phyloP scores from a whole-genome alignment of 2,113 vertebrate species.

The Trochalopteron elliotii region DNA sequence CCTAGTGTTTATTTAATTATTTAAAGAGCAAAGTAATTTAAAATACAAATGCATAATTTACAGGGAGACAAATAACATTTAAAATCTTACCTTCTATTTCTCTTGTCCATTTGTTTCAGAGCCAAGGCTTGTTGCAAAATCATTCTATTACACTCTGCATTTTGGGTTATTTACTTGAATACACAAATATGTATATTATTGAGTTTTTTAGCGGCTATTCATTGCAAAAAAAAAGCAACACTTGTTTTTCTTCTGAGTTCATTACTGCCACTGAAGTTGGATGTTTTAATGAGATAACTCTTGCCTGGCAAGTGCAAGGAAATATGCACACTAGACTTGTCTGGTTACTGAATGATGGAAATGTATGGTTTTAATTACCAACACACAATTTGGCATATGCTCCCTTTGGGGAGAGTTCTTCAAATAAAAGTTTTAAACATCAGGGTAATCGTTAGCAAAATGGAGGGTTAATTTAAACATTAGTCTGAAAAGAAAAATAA shows the following conservation, averaged over 20 bases:
- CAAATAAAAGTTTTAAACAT: neutral
- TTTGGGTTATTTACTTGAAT: slow-evolving; percentile 16
- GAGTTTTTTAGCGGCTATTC: slow-evolving; percentile 30
- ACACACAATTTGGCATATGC: neutral
- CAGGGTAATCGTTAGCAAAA: neutral
- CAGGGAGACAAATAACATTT: neutral
- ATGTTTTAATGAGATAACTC: neutral
- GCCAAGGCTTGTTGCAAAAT: neutral
- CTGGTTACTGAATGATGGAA: neutral
- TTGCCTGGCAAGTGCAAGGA: neutral
- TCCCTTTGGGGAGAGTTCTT: neutral
- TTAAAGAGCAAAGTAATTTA: neutral
- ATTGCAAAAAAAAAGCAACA: slow-evolving; percentile 25
- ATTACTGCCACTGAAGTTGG: neutral
- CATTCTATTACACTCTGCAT: neutral
- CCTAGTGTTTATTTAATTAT: neutral
- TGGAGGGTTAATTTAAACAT: neutral
- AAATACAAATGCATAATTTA: slow-evolving; percentile 34
- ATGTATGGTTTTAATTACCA: neutral
- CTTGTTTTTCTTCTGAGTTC: neutral
- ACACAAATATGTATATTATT: neutral
- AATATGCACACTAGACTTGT: neutral
- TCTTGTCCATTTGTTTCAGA: neutral
- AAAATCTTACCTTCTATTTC: neutral
- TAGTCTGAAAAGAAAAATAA: neutral